Conservation (phyloP, 30 jellyfish, hydroid and myxozoan genomes). For the Turritopsis dohrnii region DNA sequence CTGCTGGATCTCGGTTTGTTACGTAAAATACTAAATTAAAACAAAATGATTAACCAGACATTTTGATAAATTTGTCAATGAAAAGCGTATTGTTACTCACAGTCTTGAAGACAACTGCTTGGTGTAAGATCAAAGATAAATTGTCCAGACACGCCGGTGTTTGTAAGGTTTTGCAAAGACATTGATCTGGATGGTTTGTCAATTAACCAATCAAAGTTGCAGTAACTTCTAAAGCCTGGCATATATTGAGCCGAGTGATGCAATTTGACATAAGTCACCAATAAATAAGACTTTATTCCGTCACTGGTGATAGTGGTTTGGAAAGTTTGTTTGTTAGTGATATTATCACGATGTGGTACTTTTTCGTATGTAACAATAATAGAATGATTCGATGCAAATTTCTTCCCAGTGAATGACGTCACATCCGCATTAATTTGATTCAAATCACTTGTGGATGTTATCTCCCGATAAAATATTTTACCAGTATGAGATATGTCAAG, state of each 20-base stretch:
- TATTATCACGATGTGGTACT: not conserved
- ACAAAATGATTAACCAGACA: not conserved
- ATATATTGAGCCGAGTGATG: not conserved
- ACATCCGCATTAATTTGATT: not conserved
- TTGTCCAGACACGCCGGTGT: not conserved
- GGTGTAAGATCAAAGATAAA: not conserved
- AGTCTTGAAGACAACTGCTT: not conserved
- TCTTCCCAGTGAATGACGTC: not conserved
- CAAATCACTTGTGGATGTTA: not conserved
- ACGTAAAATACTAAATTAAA: not conserved
- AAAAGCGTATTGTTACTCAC: not conserved
- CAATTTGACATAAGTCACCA: not conserved
- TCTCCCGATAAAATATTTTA: not conserved
- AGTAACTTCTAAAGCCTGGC: not conserved
- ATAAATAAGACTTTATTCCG: not conserved
- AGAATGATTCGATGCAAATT: not conserved
- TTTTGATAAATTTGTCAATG: not conserved
- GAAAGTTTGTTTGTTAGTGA: not conserved
- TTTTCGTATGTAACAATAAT: not conserved
- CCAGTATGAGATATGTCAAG: not conserved
- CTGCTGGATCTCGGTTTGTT: not conserved
- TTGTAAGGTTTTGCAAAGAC: not conserved
- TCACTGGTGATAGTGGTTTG: not conserved
- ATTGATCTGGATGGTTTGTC: not conserved
- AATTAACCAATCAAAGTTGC: not conserved